A percentile compares a stretch with the other conserved stretches of the same genome.
Evolutionary conservation across 1,140 invertebrate species (phyloP).

Genomic region (Drosophila prosaltans): DNA sequence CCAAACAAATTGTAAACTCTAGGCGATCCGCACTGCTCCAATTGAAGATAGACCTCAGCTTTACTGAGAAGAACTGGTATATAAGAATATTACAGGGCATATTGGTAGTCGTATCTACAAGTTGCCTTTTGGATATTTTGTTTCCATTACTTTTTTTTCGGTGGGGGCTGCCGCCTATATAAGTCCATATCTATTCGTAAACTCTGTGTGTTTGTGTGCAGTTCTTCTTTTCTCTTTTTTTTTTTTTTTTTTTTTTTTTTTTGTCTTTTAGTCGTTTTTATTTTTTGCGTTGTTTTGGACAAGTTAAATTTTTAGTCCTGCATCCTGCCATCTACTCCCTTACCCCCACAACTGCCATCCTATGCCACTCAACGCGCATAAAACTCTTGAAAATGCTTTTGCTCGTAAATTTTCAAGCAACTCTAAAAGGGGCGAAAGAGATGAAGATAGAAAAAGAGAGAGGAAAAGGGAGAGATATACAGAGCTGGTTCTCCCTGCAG

Average conservation of each 20-base stretch:
- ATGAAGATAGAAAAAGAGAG: neutral
- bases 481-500: constrained; percentile 47
- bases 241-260: constrained; percentile 14
- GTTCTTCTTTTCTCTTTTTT: constrained; percentile 12
- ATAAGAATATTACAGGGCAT: neutral
- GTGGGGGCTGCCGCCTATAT: constrained; percentile 5
- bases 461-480: constrained; percentile 30
- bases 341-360: constrained; percentile 7
- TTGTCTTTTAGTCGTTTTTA: neutral
- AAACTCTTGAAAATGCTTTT: constrained; percentile 82
- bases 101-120: neutral
- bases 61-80: no score
- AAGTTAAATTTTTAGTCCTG: constrained; percentile 68
- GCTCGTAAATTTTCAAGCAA: constrained; percentile 79
- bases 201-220: constrained; percentile 22
- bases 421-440: constrained; percentile 33
- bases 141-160: constrained; percentile 19
- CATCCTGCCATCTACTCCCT: constrained; percentile 6
- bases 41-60: no score
- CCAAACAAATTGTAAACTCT: no score
- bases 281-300: constrained; percentile 38
- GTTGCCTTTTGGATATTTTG: neutral
- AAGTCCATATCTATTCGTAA: constrained; percentile 45
- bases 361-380: constrained; percentile 74
- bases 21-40: no score